Evolutionary conservation across 2,888 invertebrate species (phyloP), one percentile per base, ranked within the genome.

Genomic region (Danaus chrysippus): DNA sequence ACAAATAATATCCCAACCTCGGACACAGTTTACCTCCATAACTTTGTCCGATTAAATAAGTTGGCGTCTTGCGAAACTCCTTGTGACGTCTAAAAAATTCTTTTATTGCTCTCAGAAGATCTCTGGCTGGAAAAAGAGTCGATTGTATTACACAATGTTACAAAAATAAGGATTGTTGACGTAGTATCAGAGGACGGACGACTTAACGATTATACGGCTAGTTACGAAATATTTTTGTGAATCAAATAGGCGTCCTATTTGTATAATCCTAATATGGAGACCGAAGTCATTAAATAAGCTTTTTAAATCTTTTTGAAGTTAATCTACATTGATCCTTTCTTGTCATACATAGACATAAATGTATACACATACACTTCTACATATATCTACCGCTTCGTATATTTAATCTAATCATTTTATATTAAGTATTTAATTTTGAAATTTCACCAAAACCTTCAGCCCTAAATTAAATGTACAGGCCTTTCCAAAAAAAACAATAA

Each of bases 1-100:
- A 76, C 65, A 90, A 80, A 70, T 86, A 84, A 62, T 76, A 78
- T 55, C 78, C 87, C 70, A 90, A 70, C 72, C 89, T 76, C 11
- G 90, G 87, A 12, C 95, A 94, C 93, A 97, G 95, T 91, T 98
- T 98, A 9, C 97, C 97, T 42, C 98, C 98, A 80, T 98, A 98
- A 59, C 97, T 97, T 85, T 98, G 97, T 42, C 95, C 95, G 75
- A 96, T 94, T 61, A 98, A 93, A 79, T 97, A 97, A 43, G 96
- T 90, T 0, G 97, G 95, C 1, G 95, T 93, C 55, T 86, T 90
- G 71, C 93, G 92, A 78, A 97, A 97, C 68, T 93, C 91, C 17
- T 95, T 94, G 74, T 95, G 91, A 59, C 89, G 84, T 59, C 91
- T 82, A 70, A 95, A 93, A 82, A 98, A 96, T 41, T 86, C 86